phyloP scores from a whole-genome alignment of 1,140 invertebrate species.

The Amphibalanus amphitrite region DNA sequence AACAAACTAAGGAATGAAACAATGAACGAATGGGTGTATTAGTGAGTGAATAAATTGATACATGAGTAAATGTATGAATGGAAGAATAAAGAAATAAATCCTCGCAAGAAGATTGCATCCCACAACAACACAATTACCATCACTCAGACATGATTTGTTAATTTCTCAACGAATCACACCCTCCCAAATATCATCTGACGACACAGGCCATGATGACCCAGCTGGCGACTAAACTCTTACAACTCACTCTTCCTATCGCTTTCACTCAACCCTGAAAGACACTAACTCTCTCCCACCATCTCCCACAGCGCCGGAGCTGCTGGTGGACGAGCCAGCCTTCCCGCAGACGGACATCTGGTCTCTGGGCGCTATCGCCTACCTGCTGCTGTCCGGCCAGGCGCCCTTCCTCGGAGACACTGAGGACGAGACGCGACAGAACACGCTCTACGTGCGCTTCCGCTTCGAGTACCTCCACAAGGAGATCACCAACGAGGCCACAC shows the following conservation, averaged over 20 bases:
- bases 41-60: too few species aligned
- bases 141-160: too few species aligned
- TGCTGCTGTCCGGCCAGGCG: slow-evolving; percentile 82
- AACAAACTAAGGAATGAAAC: too few species aligned
- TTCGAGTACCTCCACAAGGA: slow-evolving; percentile 90
- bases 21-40: too few species aligned
- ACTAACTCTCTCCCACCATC: slow-evolving; percentile 19
- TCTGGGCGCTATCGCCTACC: slow-evolving; percentile 76
- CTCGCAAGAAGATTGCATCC: too few species aligned
- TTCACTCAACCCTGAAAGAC: not conserved
- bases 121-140: too few species aligned
- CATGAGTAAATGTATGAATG: too few species aligned
- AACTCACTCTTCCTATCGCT: not conserved
- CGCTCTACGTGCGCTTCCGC: slow-evolving; percentile 78
- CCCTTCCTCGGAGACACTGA: slow-evolving; percentile 71
- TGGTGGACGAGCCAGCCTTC: slow-evolving; percentile 65
- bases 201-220: too few species aligned
- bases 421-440: slow-evolving; percentile 75
- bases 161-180: too few species aligned
- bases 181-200: too few species aligned
- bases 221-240: too few species aligned
- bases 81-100: too few species aligned
- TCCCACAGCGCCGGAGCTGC: slow-evolving; percentile 80
- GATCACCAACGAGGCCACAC: slow-evolving; percentile 77
- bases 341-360: slow-evolving; percentile 92